phyloP scores from a whole-genome alignment of 1,140 invertebrate genomes.

The Gerris buenoi region DNA sequence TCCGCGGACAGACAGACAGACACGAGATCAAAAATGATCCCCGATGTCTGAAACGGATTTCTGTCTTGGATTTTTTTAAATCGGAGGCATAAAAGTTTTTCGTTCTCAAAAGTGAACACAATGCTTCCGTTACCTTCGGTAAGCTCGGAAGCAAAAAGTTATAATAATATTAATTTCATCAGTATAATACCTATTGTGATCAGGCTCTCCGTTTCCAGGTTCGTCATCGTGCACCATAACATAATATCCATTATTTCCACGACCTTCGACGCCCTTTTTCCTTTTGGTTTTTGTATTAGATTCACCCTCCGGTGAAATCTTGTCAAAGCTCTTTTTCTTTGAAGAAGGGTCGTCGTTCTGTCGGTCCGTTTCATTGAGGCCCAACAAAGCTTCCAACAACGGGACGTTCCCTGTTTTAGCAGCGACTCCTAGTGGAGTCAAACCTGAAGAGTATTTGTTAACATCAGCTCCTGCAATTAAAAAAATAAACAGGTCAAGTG shows the following conservation, averaged over 20 bases:
- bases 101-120: too few species aligned
- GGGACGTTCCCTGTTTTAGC: constrained; percentile 8
- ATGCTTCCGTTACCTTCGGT: too few species aligned
- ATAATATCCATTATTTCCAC: constrained; percentile 28
- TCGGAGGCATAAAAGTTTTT: too few species aligned
- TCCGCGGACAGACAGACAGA: too few species aligned
- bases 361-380: neutral
- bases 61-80: too few species aligned
- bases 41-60: too few species aligned
- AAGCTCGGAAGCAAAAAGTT: too few species aligned
- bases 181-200: too few species aligned
- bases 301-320: neutral
- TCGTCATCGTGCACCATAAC: constrained; percentile 29
- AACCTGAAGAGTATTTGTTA: constrained; percentile 6
- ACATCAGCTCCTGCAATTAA: constrained; percentile 10
- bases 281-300: neutral
- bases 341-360: neutral
- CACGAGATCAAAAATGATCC: too few species aligned
- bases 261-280: neutral
- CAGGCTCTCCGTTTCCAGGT: constrained; percentile 8
- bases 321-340: neutral
- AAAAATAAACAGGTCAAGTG: too few species aligned
- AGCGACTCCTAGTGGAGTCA: constrained; percentile 6
- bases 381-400: constrained; percentile 6
- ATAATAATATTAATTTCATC: too few species aligned